Conservation (phyloP, 2,797 vertebrate species). For the Crocodylus rhombifer region DNA sequence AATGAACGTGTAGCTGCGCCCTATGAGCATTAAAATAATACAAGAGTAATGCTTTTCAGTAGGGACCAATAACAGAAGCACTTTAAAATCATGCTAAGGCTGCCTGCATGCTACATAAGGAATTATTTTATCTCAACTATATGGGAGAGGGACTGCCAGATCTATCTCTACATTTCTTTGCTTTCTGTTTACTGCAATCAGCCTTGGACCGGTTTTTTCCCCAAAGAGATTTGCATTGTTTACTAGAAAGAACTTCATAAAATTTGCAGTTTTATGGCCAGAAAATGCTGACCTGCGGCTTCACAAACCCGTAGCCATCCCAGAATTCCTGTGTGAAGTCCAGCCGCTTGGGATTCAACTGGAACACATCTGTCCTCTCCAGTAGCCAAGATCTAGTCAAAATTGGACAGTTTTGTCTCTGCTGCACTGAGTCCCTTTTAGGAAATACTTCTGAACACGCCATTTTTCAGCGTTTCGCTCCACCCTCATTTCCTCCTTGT, state of each 20-base stretch:
- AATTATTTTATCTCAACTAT: neutral
- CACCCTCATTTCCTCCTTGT: neutral
- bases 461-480: neutral
- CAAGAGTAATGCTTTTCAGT: neutral
- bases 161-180: constrained; percentile 40
- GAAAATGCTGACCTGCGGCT: neutral
- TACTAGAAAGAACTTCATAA: neutral
- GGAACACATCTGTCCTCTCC: neutral
- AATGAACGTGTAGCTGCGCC: too few species aligned
- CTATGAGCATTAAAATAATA: neutral
- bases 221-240: neutral
- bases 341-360: neutral
- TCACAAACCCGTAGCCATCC: neutral
- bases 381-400: neutral
- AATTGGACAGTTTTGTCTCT: neutral
- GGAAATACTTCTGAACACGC: neutral
- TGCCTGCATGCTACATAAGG: constrained; percentile 23
- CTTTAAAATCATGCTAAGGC: neutral
- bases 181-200: constrained; percentile 20
- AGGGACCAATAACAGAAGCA: neutral
- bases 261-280: neutral
- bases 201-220: neutral
- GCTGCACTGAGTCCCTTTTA: neutral
- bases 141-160: neutral
- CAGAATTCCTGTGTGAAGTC: neutral